These are phyloP conservation scores for Melipona beecheii DNA, from an alignment of 2,888 invertebrate species.

Conservation along the genomic window DNA sequence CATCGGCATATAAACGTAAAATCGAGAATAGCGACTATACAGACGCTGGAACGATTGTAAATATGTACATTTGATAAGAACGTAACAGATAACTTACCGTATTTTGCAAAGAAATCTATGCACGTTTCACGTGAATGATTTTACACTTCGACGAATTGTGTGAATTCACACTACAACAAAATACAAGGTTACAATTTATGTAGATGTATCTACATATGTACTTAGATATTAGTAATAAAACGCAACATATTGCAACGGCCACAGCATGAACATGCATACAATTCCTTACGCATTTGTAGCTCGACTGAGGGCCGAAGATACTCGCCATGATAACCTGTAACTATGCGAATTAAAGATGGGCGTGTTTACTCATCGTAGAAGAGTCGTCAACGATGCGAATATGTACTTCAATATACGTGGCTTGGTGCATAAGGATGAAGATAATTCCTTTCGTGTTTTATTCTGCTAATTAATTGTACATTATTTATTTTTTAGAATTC, in stretches of 20 bases:
- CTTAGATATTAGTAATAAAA: background rate
- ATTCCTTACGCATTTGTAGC: background rate
- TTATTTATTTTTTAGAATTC: background rate
- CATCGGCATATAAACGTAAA: background rate
- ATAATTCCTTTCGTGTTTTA: background rate
- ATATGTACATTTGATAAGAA: constrained; percentile 7
- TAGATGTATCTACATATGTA: background rate
- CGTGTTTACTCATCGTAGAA: constrained; percentile 26
- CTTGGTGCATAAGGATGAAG: background rate
- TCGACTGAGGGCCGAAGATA: constrained; percentile 45
- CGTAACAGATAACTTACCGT: background rate
- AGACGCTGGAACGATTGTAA: background rate
- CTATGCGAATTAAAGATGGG: constrained; percentile 41
- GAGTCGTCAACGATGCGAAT: constrained; percentile 1
- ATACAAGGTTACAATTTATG: background rate
- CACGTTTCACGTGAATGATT: background rate
- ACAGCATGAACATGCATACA: background rate
- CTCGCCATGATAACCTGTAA: constrained; percentile 55
- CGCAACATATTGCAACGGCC: constrained; percentile 13
- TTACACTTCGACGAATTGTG: constrained; percentile 4
- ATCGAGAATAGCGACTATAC: background rate
- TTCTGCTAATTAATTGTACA: background rate
- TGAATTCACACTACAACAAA: background rate
- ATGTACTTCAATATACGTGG: background rate
- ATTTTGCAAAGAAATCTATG: background rate